A percentile compares a stretch with the other conserved stretches of the same genome.
Evolutionary conservation across 2,113 vertebrate genomes (phyloP).

Genomic region (Daphoenositta chrysoptera): DNA sequence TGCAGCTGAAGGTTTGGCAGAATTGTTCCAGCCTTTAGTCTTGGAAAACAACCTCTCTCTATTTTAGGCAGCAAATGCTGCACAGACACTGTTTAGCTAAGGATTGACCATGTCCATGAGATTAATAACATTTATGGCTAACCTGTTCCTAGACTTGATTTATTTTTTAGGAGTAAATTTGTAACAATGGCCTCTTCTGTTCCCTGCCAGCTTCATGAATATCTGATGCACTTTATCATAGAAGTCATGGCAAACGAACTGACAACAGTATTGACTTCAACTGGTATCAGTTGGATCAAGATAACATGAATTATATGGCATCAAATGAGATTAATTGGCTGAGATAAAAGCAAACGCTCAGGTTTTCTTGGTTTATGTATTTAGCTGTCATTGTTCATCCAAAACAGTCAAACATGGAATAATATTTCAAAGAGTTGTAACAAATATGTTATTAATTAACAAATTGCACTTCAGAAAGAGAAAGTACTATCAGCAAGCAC

Average conservation of each 20-base stretch:
- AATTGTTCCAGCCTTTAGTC: neutral
- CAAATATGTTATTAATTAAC: neutral
- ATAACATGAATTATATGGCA: neutral
- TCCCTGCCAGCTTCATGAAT: neutral
- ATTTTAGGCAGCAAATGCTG: neutral
- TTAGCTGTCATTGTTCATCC: neutral
- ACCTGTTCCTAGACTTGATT: neutral
- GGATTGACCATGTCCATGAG: neutral
- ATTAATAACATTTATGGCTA: conserved; percentile 3
- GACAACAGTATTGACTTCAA: neutral
- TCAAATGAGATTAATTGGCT: neutral
- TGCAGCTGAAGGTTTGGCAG: neutral
- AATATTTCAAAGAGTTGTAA: neutral
- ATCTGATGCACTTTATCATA: neutral
- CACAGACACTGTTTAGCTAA: neutral
- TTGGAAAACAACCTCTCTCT: neutral
- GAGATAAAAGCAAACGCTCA: neutral
- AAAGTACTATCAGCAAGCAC: neutral
- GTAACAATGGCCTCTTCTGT: neutral
- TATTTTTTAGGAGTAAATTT: neutral
- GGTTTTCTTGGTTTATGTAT: neutral
- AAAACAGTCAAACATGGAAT: neutral
- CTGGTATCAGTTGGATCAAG: neutral
- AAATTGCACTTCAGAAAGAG: neutral
- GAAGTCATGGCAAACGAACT: neutral